Conservation (phyloP, 1,140 invertebrate species). For the Epicauta chinensis region DNA sequence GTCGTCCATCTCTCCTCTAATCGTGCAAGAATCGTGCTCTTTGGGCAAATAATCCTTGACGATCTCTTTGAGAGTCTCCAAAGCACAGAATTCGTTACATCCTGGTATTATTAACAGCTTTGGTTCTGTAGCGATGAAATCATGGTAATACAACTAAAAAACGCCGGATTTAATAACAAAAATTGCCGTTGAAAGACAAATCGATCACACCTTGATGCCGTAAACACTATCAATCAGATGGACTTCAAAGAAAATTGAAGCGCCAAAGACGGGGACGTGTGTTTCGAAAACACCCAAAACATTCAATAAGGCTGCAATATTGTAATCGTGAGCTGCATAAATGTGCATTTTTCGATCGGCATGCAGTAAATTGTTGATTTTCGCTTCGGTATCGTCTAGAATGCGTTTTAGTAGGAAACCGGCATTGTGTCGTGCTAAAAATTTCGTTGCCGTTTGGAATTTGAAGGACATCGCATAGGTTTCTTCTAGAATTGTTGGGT, state of each 20-base stretch:
- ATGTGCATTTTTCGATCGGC: constrained; percentile 15
- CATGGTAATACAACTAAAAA: constrained; percentile 17
- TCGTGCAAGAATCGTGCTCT: background rate
- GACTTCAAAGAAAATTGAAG: constrained; percentile 26
- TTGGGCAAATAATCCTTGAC: constrained; percentile 5
- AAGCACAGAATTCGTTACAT: constrained; percentile 10
- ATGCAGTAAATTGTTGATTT: background rate
- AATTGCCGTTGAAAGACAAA: background rate
- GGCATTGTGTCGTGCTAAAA: constrained; percentile 16
- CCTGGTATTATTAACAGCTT: constrained; percentile 14
- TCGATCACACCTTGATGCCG: constrained; percentile 23
- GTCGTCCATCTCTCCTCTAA: background rate
- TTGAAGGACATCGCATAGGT: constrained; percentile 16
- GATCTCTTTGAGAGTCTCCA: constrained; percentile 4
- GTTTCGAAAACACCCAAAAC: constrained; percentile 19
- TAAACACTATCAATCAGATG: constrained; percentile 21
- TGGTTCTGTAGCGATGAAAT: constrained; percentile 5
- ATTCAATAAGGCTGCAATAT: constrained; percentile 22
- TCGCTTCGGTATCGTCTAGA: constrained; percentile 9
- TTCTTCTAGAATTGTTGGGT: constrained; percentile 14
- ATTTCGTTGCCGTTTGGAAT: constrained; percentile 15
- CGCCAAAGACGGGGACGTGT: constrained; percentile 27
- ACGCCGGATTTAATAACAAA: no score
- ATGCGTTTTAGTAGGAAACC: constrained; percentile 19
- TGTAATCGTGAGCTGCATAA: constrained; percentile 29